Percentiles rank a stretch among this genome's conserved stretches.
Evolutionary conservation across 2,113 vertebrate species (phyloP).

Genomic region (Nicator chloris): DNA sequence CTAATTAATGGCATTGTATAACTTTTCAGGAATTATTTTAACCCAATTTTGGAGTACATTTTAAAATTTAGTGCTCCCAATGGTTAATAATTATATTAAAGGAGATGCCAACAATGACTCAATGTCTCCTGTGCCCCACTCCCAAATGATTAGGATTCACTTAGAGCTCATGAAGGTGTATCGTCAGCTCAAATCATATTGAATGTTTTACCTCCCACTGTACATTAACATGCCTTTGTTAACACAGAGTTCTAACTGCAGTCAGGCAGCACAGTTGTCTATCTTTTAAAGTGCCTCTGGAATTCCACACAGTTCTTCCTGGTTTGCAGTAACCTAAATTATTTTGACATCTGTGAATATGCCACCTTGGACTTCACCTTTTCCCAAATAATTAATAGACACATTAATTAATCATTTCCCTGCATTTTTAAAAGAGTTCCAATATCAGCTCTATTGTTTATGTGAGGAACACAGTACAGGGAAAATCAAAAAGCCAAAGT

Average conservation of each 20-base stretch:
- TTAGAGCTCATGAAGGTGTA: conserved; percentile 45
- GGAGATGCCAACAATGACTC: neutral
- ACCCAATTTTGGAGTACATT: neutral
- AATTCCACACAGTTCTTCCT: conserved; percentile 12
- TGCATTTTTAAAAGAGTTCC: conserved; percentile 33
- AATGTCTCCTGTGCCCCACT: neutral
- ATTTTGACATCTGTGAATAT: conserved; percentile 56
- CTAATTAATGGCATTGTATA: neutral
- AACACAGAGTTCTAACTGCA: conserved; percentile 3
- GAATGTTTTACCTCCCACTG: conserved; percentile 37
- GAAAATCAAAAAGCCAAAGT: neutral
- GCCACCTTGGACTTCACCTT: conserved; percentile 27
- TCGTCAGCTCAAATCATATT: conserved; percentile 18
- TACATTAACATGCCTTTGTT: conserved; percentile 61
- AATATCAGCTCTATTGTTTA: neutral
- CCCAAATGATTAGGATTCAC: conserved; percentile 16
- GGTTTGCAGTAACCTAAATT: conserved; percentile 60
- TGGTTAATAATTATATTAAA: conserved; percentile 10
- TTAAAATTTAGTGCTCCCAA: neutral
- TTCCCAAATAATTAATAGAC: conserved; percentile 51
- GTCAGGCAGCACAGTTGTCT: neutral
- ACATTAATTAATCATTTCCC: conserved; percentile 5
- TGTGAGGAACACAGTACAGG: neutral
- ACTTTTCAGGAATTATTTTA: neutral
- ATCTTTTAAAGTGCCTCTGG: conserved; percentile 33